Percentiles rank a stretch among this genome's conserved stretches.
Conservation (phyloP, 2,888 invertebrate genomes). For the Torymus tubicola region DNA sequence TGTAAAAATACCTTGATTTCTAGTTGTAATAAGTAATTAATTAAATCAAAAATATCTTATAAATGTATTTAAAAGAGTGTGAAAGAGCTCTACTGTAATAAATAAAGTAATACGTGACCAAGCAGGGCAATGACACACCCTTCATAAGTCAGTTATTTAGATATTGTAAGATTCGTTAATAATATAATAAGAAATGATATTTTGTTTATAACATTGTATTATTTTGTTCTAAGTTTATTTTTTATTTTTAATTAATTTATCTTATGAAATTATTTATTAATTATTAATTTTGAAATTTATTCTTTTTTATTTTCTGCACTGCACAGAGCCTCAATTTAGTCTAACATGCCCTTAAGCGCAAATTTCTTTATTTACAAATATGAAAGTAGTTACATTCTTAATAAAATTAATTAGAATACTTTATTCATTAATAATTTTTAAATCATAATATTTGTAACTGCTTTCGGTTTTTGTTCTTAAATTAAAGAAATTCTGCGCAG, state of each 20-base stretch:
- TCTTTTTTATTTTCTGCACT: conserved; percentile 61
- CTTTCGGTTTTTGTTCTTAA: conserved; percentile 12
- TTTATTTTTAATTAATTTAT: conserved; percentile 18
- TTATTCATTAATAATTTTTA: not conserved
- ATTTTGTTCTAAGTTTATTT: too few relatives aligned
- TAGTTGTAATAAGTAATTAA: too few relatives aligned
- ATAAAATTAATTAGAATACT: conserved; percentile 8
- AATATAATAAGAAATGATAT: too few relatives aligned
- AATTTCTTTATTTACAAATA: conserved; percentile 5
- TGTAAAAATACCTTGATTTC: too few relatives aligned
- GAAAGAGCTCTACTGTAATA: too few relatives aligned
- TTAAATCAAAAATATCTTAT: too few relatives aligned
- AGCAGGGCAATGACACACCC: too few relatives aligned
- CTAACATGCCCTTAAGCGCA: not conserved
- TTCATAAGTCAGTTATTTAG: too few relatives aligned
- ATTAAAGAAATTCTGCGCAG: not conserved
- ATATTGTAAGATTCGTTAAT: too few relatives aligned
- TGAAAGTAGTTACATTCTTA: not conserved
- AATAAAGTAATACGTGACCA: too few relatives aligned
- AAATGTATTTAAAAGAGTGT: too few relatives aligned
- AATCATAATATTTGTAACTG: conserved; percentile 15
- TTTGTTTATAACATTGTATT: too few relatives aligned
- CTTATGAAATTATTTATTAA: conserved; percentile 23
- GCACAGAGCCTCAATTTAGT: conserved; percentile 60
- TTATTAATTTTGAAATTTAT: conserved; percentile 1